Base-by-base conservation (phyloP, 1,140 invertebrate species). In the Proctacanthus coquilletti region DNA sequence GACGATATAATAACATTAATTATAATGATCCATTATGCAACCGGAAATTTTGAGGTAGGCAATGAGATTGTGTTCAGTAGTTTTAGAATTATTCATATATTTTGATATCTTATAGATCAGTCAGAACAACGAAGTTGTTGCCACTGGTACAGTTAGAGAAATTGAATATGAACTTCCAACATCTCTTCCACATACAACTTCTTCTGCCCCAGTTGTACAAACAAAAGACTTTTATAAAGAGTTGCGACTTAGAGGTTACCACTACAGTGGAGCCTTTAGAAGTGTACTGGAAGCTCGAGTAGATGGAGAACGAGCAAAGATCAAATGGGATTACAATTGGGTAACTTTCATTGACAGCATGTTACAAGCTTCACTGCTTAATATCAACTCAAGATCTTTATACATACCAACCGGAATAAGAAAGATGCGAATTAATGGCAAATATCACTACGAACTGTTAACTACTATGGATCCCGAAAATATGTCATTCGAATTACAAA, bases 301-400 rank as follows among this genome's bases (percentile, higher is more conserved):
- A 60, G 61, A 17, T 60, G 61, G 19, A 35, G 62, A 14, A 42
- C 51, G 20, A 60, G 75, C 71, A 19, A 50, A 46, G 9, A 56
- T 74, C 2, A 33, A 38, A 23, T 86, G 82, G 82, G 57, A 55
- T 8, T 36, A 76, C 45, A 86, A 89, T 53, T 93, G 84, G 84
- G 72, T 87, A 2, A 70, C 84, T 1, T 92, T 88, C 57, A 72
- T 93, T 66, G 88, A 94, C 50, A 85, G 77, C 21, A 79, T 93
- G 74, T 59, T 93, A 13, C 88, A 94, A 53, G 71, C 89, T 43
- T 71, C 76, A 45, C 74, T 92, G 32, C 49, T 91, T 1, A 67
- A 69, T 13, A 56, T 69, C 18, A 77, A 83, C 41, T 74, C 74
- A 0, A 59, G 78, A 40, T 68, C 71, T 18, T 66, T 92, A 0